Evolutionary conservation across 2,113 vertebrate genomes (phyloP).

Genomic region (Mohoua ochrocephala): DNA sequence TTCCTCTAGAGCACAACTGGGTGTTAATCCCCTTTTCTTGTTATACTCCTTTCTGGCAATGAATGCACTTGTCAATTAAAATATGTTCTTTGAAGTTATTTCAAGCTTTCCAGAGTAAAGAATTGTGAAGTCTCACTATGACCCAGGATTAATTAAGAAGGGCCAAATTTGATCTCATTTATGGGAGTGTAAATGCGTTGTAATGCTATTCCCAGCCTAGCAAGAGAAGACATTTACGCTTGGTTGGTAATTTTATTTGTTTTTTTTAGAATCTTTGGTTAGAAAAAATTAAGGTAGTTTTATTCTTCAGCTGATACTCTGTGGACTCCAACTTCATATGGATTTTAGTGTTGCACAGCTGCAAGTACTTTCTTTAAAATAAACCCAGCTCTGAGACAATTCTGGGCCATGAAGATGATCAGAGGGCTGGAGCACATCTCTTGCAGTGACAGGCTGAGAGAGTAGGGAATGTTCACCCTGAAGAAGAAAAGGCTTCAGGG

Average conservation of each 20-base stretch:
- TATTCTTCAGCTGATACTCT: not conserved
- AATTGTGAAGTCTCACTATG: not conserved
- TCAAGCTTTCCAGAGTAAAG: conserved; percentile 21
- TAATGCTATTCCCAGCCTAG: not conserved
- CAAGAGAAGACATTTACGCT: not conserved
- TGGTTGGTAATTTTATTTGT: not conserved
- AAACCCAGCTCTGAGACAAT: not conserved
- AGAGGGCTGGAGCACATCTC: not conserved
- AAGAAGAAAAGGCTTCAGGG: not conserved
- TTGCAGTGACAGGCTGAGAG: not conserved
- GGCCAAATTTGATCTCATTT: conserved; percentile 30
- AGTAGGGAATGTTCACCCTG: not conserved
- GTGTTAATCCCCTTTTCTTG: conserved; percentile 48
- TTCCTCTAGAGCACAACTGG: conserved; percentile 16
- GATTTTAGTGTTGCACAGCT: not conserved
- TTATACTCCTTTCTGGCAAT: not conserved
- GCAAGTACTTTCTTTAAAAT: not conserved
- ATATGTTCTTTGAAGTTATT: conserved; percentile 44
- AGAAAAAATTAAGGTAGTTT: not conserved
- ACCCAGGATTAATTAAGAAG: conserved; percentile 37
- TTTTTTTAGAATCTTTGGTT: not conserved
- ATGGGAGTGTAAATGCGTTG: not conserved
- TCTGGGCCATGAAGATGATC: not conserved
- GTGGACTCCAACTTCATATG: not conserved
- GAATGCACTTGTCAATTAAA: conserved; percentile 52